Evolutionary conservation across 2,888 invertebrate genomes (phyloP).

Genomic region (Polydrusus pterygomalis): DNA sequence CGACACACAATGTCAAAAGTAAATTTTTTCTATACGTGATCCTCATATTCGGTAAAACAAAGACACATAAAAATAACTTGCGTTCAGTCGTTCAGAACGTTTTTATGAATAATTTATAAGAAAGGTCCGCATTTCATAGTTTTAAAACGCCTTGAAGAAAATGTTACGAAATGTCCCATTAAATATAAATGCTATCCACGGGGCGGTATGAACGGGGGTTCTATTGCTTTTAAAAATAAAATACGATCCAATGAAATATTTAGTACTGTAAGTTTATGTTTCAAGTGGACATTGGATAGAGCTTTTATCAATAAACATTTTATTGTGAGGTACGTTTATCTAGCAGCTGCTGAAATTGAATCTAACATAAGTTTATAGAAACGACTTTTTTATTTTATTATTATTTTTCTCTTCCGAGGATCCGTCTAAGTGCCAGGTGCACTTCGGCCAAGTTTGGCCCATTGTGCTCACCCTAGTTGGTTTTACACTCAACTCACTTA

Average conservation of each 20-base stretch:
- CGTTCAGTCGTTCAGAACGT: slow-evolving; percentile 3
- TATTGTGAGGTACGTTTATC: no score
- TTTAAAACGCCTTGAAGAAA: slow-evolving; percentile 23
- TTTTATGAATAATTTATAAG: slow-evolving; percentile 22
- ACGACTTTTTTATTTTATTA: no score
- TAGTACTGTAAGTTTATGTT: slow-evolving; percentile 9
- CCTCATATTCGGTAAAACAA: background rate
- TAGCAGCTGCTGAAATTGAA: background rate
- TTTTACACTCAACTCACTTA: no score
- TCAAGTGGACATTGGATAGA: background rate
- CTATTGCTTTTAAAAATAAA: slow-evolving; percentile 9
- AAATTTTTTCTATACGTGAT: no score
- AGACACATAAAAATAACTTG: background rate
- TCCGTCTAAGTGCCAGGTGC: no score
- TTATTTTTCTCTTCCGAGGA: no score
- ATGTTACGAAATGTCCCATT: slow-evolving; percentile 17
- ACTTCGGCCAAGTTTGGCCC: no score
- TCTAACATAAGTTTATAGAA: background rate
- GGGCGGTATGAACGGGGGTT: background rate
- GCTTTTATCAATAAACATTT: no score
- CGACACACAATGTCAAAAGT: no score
- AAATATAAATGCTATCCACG: background rate
- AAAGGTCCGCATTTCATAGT: slow-evolving; percentile 8
- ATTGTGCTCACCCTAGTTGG: no score
- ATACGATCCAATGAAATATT: slow-evolving; percentile 14